Evolutionary conservation across 2,888 invertebrate species (phyloP), one percentile per base, ranked within the genome.

Genomic region (Cosmopolites sordidus): DNA sequence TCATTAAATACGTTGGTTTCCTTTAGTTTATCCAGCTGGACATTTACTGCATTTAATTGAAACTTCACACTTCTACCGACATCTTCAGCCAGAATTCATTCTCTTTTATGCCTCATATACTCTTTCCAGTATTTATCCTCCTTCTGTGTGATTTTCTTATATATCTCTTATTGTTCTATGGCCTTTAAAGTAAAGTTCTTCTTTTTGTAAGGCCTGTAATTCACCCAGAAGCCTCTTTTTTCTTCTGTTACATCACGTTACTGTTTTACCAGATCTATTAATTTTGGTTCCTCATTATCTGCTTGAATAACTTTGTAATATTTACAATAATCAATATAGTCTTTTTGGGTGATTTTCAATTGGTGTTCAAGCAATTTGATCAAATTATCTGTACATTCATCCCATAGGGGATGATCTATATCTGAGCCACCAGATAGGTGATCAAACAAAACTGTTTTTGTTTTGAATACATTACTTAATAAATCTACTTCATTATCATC

Each of bases 1-100:
- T 95, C 90, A 75, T 98, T 97, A 69, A 98, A 95, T 8, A 96
- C 92, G 73, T 97, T 98, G 0, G 93, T 95, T 71, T 91, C 90
- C 69, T 89, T 92, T 57, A 97, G 76, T 73, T 90, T 92, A 63
- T 95, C 92, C 48, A 97, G 75, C 69, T 96, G 95, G 33, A 84
- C 81, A 65, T 91, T 86, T 0, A 92, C 88, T 68, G 94, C 93
- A 8, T 83, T 79, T 22, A 94, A 75, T 69, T 96, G 96, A 67
- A 91, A 90, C 68, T 96, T 92, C 39, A 91, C 76, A 69, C 90
- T 67, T 58, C 60, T 80, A 66, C 78, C 78, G 59, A 84, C 68
- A 46, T 69, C 68, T 45, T 65, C 64, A 11, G 65, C 61, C 22
- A 87, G 79, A 78, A 92, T 86, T 30, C 92, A 78, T 71, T 93